A percentile compares a stretch with the other conserved stretches of the same genome.
Conservation (phyloP, 2,113 vertebrate species). For the Mormyrus iriodes region DNA sequence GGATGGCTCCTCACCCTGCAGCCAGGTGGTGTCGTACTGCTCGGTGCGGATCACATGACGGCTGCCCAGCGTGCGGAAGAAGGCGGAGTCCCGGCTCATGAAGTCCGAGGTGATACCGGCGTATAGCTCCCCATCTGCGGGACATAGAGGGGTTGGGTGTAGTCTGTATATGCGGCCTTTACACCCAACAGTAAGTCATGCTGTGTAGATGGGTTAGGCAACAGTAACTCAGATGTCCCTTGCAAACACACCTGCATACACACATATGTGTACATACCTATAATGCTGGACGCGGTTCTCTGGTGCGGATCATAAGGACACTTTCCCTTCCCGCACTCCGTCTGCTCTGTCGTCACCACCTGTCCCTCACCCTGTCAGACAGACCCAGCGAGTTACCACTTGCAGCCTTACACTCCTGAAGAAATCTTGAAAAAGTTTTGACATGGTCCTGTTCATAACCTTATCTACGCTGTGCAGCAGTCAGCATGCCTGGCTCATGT, state of each 20-base stretch:
- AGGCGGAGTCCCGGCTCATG: conserved; percentile 67
- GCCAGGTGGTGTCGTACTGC: conserved; percentile 70
- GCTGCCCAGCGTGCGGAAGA: conserved; percentile 66
- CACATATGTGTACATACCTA: conserved; percentile 44
- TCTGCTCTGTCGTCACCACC: conserved; percentile 55
- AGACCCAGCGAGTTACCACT: conserved; percentile 2
- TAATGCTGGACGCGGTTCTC: conserved; percentile 60
- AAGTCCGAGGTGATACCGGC: conserved; percentile 73
- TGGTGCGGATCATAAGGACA: conserved; percentile 69
- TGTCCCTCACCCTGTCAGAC: conserved; percentile 54
- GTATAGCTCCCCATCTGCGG: conserved; percentile 64
- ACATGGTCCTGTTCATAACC: background rate
- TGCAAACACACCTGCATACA: conserved; percentile 17
- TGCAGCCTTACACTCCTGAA: background rate
- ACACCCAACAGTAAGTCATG: background rate
- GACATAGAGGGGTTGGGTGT: background rate
- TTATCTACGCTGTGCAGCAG: background rate
- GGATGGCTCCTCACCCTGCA: conserved; percentile 55
- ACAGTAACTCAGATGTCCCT: background rate
- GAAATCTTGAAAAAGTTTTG: background rate
- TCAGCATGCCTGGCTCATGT: background rate
- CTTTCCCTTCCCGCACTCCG: conserved; percentile 69
- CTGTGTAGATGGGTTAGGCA: background rate
- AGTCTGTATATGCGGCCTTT: background rate
- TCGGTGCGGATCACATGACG: conserved; percentile 68